Evolutionary conservation across 2,113 vertebrate genomes (phyloP), one percentile per base, ranked within the genome.

Genomic region (Thunnus maccoyii): DNA sequence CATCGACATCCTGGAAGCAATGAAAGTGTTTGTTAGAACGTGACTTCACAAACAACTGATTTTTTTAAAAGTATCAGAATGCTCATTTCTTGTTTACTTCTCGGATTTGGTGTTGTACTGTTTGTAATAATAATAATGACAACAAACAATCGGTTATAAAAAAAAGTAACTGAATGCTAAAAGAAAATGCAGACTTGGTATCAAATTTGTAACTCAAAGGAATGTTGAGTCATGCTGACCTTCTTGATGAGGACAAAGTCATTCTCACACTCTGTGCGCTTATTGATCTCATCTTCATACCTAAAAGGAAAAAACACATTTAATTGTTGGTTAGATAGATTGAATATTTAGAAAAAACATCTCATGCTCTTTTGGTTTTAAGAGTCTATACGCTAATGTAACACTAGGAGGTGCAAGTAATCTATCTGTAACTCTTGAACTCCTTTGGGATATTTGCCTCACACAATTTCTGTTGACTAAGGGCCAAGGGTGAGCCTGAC

Each of bases 1-100:
- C 95, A 18, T 99, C 98, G 3, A 98, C 97, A 0, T 98, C 98
- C 98, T 99, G 87, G 20, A 85, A 86, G 15, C 50, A 36, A 78
- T 10, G 14, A 4, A 15, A 36, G 13, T 1, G 1, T 50, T 66
- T 11, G 14, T 85, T 51, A 75, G 56, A 66, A 50, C 6, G 3
- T 52, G 41, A 18, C 7, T 7, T 22, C 46, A 41, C 15, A 56
- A 57, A 41, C 4, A 55, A 32, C 3, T 44, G 16, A 25, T 51
- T 18, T 41, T 36, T 36, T 36, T 41, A 22, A 22, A 41, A 8
- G 36, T 41, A 41, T 41, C 36, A 1, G 32, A 36, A 36, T 32
- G 30, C 7, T 36, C 32, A 4, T 41, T 41, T 41, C 36, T 8
- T 41, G 36, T 41, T 41, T 41, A 41, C 7, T 41, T 41, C 7